phyloP scores from a whole-genome alignment of 2,888 invertebrate species.

The Tenthredo mesomela region DNA sequence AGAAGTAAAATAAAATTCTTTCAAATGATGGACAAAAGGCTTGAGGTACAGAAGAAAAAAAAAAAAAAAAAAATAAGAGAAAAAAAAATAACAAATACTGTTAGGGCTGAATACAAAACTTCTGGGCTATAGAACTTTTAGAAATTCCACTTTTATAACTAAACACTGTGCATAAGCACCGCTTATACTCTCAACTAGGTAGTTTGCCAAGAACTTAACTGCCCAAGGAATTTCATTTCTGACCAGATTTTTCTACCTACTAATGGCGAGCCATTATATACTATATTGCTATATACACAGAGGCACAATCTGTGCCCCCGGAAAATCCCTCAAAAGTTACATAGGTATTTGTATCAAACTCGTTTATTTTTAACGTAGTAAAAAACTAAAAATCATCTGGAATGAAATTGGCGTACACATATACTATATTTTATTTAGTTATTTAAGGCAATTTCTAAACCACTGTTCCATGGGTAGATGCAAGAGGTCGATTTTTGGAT shows the following conservation, averaged over 20 bases:
- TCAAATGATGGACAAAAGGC: constrained; percentile 4
- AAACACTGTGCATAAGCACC: constrained; percentile 23
- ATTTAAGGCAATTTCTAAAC: neutral
- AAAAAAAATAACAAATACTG: constrained; percentile 26
- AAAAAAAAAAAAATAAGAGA: neutral
- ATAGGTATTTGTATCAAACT: constrained; percentile 8
- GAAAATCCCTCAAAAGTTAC: neutral
- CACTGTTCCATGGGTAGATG: neutral
- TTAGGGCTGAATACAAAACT: constrained; percentile 26
- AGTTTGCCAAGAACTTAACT: constrained; percentile 22
- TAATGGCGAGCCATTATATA: neutral
- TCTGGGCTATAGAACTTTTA: constrained; percentile 21
- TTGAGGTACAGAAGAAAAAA: constrained; percentile 1
- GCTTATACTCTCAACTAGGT: constrained; percentile 14
- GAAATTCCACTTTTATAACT: constrained; percentile 27
- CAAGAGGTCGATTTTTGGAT: neutral
- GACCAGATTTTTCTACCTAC: neutral
- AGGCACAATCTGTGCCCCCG: neutral
- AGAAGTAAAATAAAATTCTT: constrained; percentile 15
- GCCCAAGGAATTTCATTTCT: constrained; percentile 33
- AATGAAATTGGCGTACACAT: neutral
- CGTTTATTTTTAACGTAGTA: neutral
- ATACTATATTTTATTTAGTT: neutral
- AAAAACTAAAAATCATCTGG: neutral
- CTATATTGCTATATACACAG: neutral